phyloP scores from a whole-genome alignment of 2,113 vertebrate genomes.

The Entelurus aequoreus region DNA sequence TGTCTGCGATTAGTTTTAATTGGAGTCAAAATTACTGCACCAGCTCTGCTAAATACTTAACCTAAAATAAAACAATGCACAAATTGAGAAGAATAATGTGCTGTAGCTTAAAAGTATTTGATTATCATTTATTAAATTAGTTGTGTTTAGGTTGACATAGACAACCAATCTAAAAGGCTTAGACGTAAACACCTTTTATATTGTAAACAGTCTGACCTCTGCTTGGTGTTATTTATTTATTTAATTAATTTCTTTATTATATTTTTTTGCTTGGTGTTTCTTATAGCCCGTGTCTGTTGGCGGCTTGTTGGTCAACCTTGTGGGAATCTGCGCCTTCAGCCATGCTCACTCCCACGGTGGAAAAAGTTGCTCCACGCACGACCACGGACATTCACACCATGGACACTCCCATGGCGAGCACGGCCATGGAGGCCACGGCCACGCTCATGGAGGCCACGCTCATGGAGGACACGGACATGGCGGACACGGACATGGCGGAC shows the following conservation, averaged over 20 bases:
- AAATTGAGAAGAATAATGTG: no score
- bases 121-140: no score
- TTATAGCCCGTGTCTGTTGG: slow-evolving; percentile 92
- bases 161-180: no score
- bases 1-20: no score
- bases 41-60: no score
- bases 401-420: slow-evolving; percentile 61
- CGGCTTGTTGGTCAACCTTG: slow-evolving; percentile 92
- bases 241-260: no score
- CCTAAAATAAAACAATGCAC: no score
- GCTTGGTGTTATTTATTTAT: no score
- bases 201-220: no score
- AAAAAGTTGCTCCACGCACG: slow-evolving; percentile 77
- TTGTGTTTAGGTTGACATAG: no score
- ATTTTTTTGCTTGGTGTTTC: not conserved
- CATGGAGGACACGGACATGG: slow-evolving; percentile 72
- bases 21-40: not conserved
- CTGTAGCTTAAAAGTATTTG: no score
- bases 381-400: slow-evolving; percentile 77
- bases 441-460: slow-evolving; percentile 82
- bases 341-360: slow-evolving; percentile 82
- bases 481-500: slow-evolving; percentile 60
- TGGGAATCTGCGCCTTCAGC: slow-evolving; percentile 97
- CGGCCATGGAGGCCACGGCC: slow-evolving; percentile 68
- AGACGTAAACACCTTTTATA: no score